Evolutionary conservation across 2,113 vertebrate genomes (phyloP).

Genomic region (Vicugna pacos): DNA sequence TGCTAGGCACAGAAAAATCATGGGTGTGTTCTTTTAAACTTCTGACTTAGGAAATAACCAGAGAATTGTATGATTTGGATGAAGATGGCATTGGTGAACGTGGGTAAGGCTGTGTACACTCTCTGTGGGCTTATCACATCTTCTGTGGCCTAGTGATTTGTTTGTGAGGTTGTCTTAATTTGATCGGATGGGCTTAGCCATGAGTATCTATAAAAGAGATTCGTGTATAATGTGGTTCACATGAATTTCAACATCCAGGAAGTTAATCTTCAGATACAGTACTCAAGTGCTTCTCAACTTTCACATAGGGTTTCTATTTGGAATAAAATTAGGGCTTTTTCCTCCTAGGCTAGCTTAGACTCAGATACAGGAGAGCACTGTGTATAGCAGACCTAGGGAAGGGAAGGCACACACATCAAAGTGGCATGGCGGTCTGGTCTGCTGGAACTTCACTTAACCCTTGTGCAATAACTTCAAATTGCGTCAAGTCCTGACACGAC

Average conservation of each 20-base stretch:
- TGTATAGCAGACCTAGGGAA: background rate
- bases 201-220: slow-evolving; percentile 36
- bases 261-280: slow-evolving; percentile 1
- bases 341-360: background rate
- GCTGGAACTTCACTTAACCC: background rate
- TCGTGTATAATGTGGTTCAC: background rate
- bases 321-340: slow-evolving; percentile 42
- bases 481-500: slow-evolving; percentile 58
- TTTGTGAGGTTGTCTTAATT: slow-evolving; percentile 52
- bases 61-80: background rate
- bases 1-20: slow-evolving; percentile 24
- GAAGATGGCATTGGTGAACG: background rate
- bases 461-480: background rate
- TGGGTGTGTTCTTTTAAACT: slow-evolving; percentile 37
- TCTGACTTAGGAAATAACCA: slow-evolving; percentile 9
- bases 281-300: slow-evolving; percentile 38
- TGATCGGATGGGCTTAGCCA: background rate
- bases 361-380: background rate
- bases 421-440: background rate
- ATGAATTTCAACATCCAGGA: background rate
- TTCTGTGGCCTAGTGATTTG: background rate
- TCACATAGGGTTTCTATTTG: slow-evolving; percentile 22
- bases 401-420: background rate
- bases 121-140: background rate
- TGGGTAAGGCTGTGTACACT: background rate